phyloP scores from a whole-genome alignment of 2,113 vertebrate genomes.

The Perca schrenkii region DNA sequence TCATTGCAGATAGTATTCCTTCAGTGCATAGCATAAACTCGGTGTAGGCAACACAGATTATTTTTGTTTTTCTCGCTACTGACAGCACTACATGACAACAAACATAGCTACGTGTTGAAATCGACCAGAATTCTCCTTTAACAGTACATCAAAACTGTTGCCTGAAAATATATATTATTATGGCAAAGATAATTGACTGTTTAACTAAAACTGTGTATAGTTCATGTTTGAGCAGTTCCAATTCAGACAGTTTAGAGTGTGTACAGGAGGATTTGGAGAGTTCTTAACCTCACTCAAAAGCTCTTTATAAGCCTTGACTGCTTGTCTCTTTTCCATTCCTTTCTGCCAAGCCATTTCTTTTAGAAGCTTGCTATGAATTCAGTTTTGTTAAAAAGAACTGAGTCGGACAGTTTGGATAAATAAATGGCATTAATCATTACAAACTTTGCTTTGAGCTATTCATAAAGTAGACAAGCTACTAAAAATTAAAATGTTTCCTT shows the following conservation, averaged over 20 bases:
- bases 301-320: slow-evolving; percentile 9
- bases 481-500: not conserved
- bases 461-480: not conserved
- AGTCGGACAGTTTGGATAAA: slow-evolving; percentile 8
- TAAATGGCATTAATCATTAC: not conserved
- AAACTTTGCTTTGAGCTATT: not conserved
- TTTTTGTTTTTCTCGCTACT: too few relatives aligned
- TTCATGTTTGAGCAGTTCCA: not conserved
- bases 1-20: too few relatives aligned
- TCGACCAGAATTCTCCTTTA: too few relatives aligned
- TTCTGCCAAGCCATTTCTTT: not conserved
- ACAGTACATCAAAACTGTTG: not conserved
- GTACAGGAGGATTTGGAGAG: slow-evolving; percentile 19
- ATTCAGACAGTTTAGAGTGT: slow-evolving; percentile 13
- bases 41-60: too few relatives aligned
- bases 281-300: not conserved
- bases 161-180: not conserved
- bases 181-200: not conserved
- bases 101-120: too few relatives aligned
- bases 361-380: not conserved
- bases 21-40: too few relatives aligned
- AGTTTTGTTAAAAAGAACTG: not conserved
- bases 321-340: not conserved
- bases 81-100: too few relatives aligned
- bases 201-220: not conserved